Conservation (phyloP, 1,140 invertebrate species). For the Scaptomyza hsui region DNA sequence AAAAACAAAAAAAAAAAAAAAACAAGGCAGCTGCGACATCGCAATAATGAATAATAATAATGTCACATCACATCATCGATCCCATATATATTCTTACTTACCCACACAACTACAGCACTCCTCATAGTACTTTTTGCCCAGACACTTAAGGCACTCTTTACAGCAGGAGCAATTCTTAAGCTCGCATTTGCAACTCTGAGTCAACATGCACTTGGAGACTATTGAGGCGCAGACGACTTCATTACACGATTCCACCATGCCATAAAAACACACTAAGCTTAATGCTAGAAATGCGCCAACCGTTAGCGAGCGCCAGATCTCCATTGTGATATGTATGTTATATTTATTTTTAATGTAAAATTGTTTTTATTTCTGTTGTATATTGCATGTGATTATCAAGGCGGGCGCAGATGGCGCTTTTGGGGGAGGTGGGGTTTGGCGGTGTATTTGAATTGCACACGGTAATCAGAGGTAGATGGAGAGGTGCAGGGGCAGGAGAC, state of each 20-base stretch:
- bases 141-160: constrained; percentile 95
- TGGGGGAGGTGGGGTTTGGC: constrained; percentile 5
- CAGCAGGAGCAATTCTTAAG: constrained; percentile 95
- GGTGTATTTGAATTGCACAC: constrained; percentile 27
- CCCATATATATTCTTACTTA: constrained; percentile 47
- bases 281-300: constrained; percentile 66
- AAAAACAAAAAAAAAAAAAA: constrained; percentile 40
- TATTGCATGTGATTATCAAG: background rate
- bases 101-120: constrained; percentile 97
- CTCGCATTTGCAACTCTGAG: constrained; percentile 97
- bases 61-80: constrained; percentile 65
- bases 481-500: constrained; percentile 7
- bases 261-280: constrained; percentile 66
- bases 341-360: background rate
- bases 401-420: background rate
- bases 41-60: constrained; percentile 54
- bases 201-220: constrained; percentile 97
- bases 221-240: constrained; percentile 87
- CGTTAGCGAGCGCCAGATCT: constrained; percentile 72
- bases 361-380: constrained; percentile 9
- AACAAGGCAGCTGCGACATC: constrained; percentile 45
- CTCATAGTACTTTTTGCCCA: constrained; percentile 93
- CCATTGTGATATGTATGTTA: constrained; percentile 49
- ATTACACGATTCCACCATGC: constrained; percentile 78
- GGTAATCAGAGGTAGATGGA: background rate